Conservation (phyloP, 2,113 vertebrate species). For the Oreotrochilus melanogaster region DNA sequence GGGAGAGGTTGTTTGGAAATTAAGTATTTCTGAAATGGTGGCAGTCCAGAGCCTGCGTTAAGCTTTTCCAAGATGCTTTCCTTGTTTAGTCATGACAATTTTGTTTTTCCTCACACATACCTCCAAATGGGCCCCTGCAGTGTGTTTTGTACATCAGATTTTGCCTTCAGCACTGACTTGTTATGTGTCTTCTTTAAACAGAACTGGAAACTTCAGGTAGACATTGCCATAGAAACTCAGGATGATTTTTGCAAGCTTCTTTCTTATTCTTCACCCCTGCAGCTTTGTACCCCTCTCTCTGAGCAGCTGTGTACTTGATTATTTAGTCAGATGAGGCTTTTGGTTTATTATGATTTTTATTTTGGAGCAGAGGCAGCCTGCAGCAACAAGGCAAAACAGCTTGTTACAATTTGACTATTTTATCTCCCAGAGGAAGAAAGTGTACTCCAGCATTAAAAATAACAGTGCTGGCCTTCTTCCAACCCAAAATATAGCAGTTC, state of each 20-base stretch:
- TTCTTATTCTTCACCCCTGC: background rate
- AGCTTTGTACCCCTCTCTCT: background rate
- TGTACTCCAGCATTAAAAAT: slow-evolving; percentile 1
- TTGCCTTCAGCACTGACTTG: background rate
- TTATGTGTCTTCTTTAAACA: background rate
- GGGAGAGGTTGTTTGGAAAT: background rate
- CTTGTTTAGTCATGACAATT: background rate
- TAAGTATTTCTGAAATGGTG: background rate
- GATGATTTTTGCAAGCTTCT: background rate
- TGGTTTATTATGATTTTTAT: background rate
- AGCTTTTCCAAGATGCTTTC: background rate
- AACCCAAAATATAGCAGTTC: background rate
- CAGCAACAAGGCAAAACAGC: slow-evolving; percentile 15
- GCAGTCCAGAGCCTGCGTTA: background rate
- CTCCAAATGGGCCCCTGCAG: background rate
- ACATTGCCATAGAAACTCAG: background rate
- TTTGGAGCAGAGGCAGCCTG: slow-evolving; percentile 3
- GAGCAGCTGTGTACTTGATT: background rate
- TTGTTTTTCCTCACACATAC: background rate
- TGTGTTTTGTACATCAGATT: fast-evolving
- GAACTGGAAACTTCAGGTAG: background rate
- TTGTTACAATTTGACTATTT: slow-evolving; percentile 1
- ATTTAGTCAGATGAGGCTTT: slow-evolving; percentile 3
- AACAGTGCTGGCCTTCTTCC: background rate
- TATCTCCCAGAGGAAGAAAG: slow-evolving; percentile 21